Evolutionary conservation across 1,140 invertebrate genomes (phyloP).

Genomic region (Drosophila tropicalis): DNA sequence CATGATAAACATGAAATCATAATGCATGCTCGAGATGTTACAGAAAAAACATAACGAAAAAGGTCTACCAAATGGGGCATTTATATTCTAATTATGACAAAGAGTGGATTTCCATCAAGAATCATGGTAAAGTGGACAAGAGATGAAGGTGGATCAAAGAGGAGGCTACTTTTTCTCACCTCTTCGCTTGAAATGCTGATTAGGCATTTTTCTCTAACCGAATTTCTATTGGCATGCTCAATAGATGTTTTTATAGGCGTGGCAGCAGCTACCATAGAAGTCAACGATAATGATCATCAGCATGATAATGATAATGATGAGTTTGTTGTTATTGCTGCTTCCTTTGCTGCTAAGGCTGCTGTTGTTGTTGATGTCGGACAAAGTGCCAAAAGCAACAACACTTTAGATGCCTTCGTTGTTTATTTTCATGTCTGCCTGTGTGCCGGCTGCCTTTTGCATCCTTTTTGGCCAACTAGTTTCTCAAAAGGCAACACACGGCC

Average conservation of each 20-base stretch:
- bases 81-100: constrained; percentile 75
- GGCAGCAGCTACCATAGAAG: constrained; percentile 11
- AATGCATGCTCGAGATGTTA: constrained; percentile 45
- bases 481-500: constrained; percentile 41
- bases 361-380: constrained; percentile 33
- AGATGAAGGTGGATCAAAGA: not conserved
- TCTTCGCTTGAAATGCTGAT: constrained; percentile 58
- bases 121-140: constrained; percentile 37
- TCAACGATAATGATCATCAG: constrained; percentile 4
- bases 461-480: constrained; percentile 51
- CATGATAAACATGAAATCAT: constrained; percentile 40
- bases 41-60: constrained; percentile 57
- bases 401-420: constrained; percentile 46
- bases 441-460: constrained; percentile 23
- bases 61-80: constrained; percentile 40
- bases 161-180: constrained; percentile 52
- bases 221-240: constrained; percentile 57
- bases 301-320: constrained; percentile 50
- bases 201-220: constrained; percentile 60
- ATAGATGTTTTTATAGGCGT: constrained; percentile 31
- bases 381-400: constrained; percentile 62
- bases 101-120: constrained; percentile 51
- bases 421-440: constrained; percentile 38
- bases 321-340: constrained; percentile 41
- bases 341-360: constrained; percentile 21